Base-by-base conservation (phyloP, 2,113 vertebrate genomes). In the Grammomys surdaster region DNA sequence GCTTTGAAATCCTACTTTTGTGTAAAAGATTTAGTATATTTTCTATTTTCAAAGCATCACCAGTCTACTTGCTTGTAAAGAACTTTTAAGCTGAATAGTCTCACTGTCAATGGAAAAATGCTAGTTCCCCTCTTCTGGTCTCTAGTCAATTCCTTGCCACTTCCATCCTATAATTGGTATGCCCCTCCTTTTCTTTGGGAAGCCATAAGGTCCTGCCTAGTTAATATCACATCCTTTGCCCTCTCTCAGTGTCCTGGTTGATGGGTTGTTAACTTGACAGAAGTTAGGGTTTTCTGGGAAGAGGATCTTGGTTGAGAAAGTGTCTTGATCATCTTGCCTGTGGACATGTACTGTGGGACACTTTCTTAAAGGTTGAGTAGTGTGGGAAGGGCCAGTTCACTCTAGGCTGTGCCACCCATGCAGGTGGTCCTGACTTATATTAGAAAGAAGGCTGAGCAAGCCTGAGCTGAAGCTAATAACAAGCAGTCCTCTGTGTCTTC, bases 1-100 rank as follows among this genome's bases (percentile, higher is more conserved):
- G 46, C 73, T 91, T 92, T 91, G 5, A 77, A 96, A 81, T 92
- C 14, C 8, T 22, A 89, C 65, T 93, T 94, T 87, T 67, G 51
- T 72, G 3, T 19, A 93, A 48, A 96, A 84, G 16, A 73, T 63
- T 97, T 89, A 65, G 51, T n/a, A 87, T 72, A 60, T 80, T 81
- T 97, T 88, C 31, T 76, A 60, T 80, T 81, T 97, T 88, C 31
- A 81, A 4, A 31, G 46, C 16, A 81, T 93, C 17, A 26, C 40
- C 26, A 63, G 7, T 80, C 14, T 56, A 26, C 40, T 76, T 76
- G 28, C 70, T 94, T 95, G 48, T 22, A 81, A 95, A 95, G 40
- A 51, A 48, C 17, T 56, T 76, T 95, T 70, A 89, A 89, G 72
- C 46, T 1, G 65, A 77, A n/a, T 16, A 40, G 65, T 81, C 92